phyloP scores from a whole-genome alignment of 2,888 invertebrate species.

The Sarcophaga variegata region DNA sequence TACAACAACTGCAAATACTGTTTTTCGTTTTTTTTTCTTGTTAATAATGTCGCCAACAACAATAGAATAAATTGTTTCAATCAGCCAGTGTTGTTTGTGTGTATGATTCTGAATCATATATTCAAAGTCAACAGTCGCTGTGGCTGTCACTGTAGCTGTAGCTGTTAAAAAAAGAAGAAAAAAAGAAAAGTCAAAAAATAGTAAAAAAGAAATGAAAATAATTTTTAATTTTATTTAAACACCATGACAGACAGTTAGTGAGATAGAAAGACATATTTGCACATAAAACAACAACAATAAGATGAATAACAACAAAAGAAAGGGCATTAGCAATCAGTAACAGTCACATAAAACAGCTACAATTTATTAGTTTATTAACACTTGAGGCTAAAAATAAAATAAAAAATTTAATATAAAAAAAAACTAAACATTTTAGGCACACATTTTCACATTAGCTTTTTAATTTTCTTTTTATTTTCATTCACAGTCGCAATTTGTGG shows the following conservation, averaged over 20 bases:
- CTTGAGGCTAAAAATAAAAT: slow-evolving; percentile 10
- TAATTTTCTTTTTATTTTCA: background rate
- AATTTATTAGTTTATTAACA: slow-evolving; percentile 53
- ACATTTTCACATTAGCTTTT: background rate
- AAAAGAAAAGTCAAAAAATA: background rate
- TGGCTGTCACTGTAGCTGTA: too few species aligned
- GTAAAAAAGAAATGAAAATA: background rate
- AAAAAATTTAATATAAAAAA: too few species aligned
- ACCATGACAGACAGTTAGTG: background rate
- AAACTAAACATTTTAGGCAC: too few species aligned
- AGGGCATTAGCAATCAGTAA: too few species aligned
- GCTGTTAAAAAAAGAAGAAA: slow-evolving; percentile 39
- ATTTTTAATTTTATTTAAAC: background rate
- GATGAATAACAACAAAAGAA: slow-evolving; percentile 24
- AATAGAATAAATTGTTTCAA: background rate
- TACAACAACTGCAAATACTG: background rate
- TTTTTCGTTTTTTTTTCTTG: background rate
- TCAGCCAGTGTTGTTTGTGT: background rate
- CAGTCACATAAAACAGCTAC: slow-evolving; percentile 34
- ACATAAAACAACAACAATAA: slow-evolving; percentile 20
- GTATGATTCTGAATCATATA: slow-evolving; percentile 51
- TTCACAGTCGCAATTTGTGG: slow-evolving; percentile 38
- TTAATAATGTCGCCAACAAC: slow-evolving; percentile 12
- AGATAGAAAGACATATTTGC: slow-evolving; percentile 30
- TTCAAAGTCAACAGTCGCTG: slow-evolving; percentile 58